Percentiles rank a stretch among this genome's conserved stretches.
phyloP scores from a whole-genome alignment of 2,888 invertebrate species.

The Eretmocerus hayati region DNA sequence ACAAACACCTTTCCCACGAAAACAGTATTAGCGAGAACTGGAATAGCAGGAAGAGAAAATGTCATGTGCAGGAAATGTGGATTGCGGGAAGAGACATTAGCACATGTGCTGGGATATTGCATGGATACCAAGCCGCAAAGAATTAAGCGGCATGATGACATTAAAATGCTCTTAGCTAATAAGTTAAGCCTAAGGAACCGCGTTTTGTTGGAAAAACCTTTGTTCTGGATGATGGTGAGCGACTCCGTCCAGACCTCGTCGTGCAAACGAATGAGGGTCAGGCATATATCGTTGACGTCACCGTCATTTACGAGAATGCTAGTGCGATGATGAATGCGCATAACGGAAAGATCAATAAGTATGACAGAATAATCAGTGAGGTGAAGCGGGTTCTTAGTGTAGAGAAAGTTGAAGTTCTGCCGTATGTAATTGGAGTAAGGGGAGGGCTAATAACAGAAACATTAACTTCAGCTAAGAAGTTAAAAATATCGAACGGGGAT shows the following conservation, averaged over 20 bases:
- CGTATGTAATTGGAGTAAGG: neutral
- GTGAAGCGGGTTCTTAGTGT: no score
- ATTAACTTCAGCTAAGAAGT: neutral
- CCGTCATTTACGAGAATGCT: neutral
- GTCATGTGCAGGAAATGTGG: constrained; percentile 1
- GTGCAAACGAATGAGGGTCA: constrained; percentile 1
- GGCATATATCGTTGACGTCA: neutral
- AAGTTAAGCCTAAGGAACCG: no score
- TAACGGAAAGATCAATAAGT: neutral
- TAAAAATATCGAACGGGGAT: neutral
- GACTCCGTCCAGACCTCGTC: neutral
- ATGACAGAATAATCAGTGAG: neutral
- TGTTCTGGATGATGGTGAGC: neutral
- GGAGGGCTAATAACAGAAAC: neutral
- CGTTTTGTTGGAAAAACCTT: neutral
- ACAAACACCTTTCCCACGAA: neutral
- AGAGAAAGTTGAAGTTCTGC: neutral
- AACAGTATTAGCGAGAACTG: neutral
- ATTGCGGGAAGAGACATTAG: neutral
- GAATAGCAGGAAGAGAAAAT: neutral
- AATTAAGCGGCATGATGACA: neutral
- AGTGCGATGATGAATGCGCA: neutral
- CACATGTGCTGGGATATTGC: neutral
- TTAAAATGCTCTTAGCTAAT: neutral
- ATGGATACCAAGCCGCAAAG: neutral